phyloP scores from a whole-genome alignment of 2,888 invertebrate genomes.

The Dichetophora obliterata region DNA sequence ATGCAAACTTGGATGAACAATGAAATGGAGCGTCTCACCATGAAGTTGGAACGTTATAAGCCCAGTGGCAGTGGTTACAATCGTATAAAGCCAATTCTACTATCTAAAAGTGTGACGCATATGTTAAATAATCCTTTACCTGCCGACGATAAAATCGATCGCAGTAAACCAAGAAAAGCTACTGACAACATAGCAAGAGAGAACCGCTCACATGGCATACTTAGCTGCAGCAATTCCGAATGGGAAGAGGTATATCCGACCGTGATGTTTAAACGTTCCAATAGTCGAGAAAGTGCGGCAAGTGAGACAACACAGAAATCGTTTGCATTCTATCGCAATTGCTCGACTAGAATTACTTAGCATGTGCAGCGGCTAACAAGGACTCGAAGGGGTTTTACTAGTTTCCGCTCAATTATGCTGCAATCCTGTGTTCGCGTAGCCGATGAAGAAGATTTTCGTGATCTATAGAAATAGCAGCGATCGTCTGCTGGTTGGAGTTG shows the following conservation, averaged over 20 bases:
- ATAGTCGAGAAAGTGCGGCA: constrained; percentile 48
- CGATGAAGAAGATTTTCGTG: not conserved
- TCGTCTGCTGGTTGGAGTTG: not conserved
- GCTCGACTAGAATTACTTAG: constrained; percentile 61
- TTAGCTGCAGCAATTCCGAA: constrained; percentile 58
- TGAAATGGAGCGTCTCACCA: constrained; percentile 63
- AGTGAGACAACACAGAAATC: constrained; percentile 42
- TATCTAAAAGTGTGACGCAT: constrained; percentile 65
- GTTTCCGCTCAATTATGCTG: not conserved
- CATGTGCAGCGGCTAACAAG: not conserved
- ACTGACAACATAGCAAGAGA: constrained; percentile 11
- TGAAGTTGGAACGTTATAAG: constrained; percentile 63
- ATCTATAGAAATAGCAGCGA: not conserved
- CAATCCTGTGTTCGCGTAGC: not conserved
- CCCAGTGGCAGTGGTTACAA: constrained; percentile 64
- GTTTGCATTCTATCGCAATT: constrained; percentile 64
- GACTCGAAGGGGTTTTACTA: not conserved
- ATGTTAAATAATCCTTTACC: constrained; percentile 66
- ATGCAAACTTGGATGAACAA: constrained; percentile 63
- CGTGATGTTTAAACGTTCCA: constrained; percentile 53
- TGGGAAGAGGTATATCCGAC: constrained; percentile 65
- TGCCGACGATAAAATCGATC: constrained; percentile 48
- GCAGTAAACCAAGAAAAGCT: constrained; percentile 11
- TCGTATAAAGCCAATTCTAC: constrained; percentile 64
- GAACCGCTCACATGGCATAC: constrained; percentile 53